A percentile compares a stretch with the other conserved stretches of the same genome.
These are phyloP conservation scores for Choristoneura rosaceana DNA, from an alignment of 2,888 invertebrate genomes.

Conservation along the genomic window DNA sequence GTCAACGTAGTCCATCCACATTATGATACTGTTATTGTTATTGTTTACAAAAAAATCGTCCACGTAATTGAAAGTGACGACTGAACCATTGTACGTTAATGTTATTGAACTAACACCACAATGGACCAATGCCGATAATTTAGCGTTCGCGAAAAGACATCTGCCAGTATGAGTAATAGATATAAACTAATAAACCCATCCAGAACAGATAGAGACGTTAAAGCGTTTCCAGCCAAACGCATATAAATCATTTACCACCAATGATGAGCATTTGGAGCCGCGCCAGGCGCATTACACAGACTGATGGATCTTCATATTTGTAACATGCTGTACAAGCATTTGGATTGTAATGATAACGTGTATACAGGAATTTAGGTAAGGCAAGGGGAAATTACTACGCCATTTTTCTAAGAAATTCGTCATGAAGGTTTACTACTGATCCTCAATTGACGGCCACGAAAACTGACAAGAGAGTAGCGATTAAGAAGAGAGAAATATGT, in stretches of 20 bases:
- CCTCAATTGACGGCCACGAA: too few species aligned
- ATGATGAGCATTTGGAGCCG: constrained; percentile 12
- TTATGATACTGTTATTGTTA: not conserved
- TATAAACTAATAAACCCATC: constrained; percentile 16
- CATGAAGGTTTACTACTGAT: too few species aligned
- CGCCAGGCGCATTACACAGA: constrained; percentile 19
- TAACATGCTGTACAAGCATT: constrained; percentile 3
- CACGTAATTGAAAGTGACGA: not conserved
- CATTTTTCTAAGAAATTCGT: too few species aligned
- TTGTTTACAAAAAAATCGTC: not conserved
- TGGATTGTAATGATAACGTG: not conserved
- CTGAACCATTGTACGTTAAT: not conserved
- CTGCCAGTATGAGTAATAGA: constrained; percentile 11
- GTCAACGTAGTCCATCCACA: too few species aligned
- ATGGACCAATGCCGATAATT: constrained; percentile 7
- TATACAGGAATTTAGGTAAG: too few species aligned
- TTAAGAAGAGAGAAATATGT: too few species aligned
- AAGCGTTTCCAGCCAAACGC: constrained; percentile 18
- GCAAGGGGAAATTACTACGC: too few species aligned
- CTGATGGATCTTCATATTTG: constrained; percentile 21
- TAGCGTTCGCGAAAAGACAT: constrained; percentile 17
- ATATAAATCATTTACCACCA: constrained; percentile 23
- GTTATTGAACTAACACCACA: not conserved
- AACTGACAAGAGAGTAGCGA: too few species aligned
- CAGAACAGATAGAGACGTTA: constrained; percentile 18